These are phyloP conservation scores for Eumerus sabulonum DNA, from an alignment of 2,888 invertebrate species.

Conservation along the genomic window DNA sequence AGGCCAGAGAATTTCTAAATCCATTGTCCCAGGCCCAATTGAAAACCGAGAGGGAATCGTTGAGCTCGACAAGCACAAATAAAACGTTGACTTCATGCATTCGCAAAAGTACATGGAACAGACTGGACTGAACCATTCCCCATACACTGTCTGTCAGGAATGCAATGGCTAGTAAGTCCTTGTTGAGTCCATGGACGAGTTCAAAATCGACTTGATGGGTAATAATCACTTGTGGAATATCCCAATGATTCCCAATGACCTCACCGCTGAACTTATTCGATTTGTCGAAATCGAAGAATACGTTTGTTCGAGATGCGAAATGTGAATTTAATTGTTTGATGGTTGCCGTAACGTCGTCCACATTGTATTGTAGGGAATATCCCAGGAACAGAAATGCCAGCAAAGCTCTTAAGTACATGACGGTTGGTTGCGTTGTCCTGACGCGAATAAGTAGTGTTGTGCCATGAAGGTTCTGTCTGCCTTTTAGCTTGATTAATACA, in stretches of 20 bases:
- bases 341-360: too few species aligned
- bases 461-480: too few species aligned
- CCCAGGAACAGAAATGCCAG: too few species aligned
- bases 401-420: too few species aligned
- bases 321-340: not conserved
- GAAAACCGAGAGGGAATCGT: not conserved
- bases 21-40: conserved; percentile 1
- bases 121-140: too few species aligned
- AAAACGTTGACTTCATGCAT: conserved; percentile 10
- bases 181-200: not conserved
- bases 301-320: not conserved
- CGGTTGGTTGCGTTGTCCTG: too few species aligned
- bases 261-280: too few species aligned
- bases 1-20: not conserved
- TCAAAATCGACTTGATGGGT: not conserved
- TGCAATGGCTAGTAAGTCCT: conserved; percentile 1
- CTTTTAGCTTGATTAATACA: too few species aligned
- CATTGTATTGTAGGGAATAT: too few species aligned
- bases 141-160: not conserved
- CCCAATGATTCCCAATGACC: not conserved
- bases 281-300: not conserved
- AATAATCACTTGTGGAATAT: not conserved
- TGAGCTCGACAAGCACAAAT: not conserved
- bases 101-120: not conserved
- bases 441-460: too few species aligned